A percentile compares a stretch with the other conserved stretches of the same genome.
Conservation (phyloP, 2,797 vertebrate genomes). For the Cryptoblepharus egeriae region DNA sequence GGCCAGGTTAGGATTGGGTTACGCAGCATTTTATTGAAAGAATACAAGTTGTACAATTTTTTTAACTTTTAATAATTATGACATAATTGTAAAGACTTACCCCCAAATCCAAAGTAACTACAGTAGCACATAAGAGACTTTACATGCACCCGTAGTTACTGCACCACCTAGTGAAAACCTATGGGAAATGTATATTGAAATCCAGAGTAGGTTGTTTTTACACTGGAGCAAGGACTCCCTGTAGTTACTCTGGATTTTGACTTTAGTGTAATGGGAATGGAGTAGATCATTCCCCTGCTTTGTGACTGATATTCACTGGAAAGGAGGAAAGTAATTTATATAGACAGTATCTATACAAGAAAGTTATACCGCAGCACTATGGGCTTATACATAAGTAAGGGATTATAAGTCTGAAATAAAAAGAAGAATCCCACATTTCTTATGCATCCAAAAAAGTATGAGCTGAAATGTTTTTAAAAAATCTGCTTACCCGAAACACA, state of each 20-base stretch:
- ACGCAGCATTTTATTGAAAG: slow-evolving; percentile 3
- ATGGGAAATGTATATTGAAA: too few relatives aligned
- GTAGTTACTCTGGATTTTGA: too few relatives aligned
- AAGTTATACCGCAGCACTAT: neutral
- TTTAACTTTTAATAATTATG: neutral
- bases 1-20: too few relatives aligned
- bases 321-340: neutral
- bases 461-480: slow-evolving; percentile 13
- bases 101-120: too few relatives aligned
- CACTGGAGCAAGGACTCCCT: too few relatives aligned
- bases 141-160: too few relatives aligned
- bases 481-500: neutral
- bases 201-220: too few relatives aligned
- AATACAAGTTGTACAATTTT: neutral
- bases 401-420: neutral
- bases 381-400: slow-evolving; percentile 3
- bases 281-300: slow-evolving; percentile 14
- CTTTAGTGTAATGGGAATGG: neutral
- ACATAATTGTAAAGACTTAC: neutral
- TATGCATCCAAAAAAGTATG: neutral
- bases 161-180: too few relatives aligned
- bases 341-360: neutral
- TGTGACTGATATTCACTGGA: neutral
- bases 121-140: too few relatives aligned
- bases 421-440: neutral